Conservation (phyloP, 2,888 invertebrate genomes). For the Epistrophella euchroma region DNA sequence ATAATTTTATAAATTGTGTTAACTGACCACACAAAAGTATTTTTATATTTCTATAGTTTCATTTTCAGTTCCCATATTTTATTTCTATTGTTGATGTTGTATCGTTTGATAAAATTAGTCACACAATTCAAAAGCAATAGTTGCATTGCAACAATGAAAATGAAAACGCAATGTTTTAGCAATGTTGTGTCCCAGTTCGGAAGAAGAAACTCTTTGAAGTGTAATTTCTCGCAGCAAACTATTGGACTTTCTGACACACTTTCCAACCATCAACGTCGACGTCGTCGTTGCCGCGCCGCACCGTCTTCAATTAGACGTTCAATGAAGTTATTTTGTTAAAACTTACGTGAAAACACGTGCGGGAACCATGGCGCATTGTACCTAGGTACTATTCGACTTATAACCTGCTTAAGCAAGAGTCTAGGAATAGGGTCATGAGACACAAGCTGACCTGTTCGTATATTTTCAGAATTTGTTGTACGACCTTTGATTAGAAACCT, state of each 20-base stretch:
- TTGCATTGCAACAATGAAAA: slow-evolving; percentile 57
- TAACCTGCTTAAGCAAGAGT: slow-evolving; percentile 31
- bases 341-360: slow-evolving; percentile 67
- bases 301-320: neutral
- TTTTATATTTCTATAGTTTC: slow-evolving; percentile 6
- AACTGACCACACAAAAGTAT: slow-evolving; percentile 36
- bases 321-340: slow-evolving; percentile 42
- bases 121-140: slow-evolving; percentile 33
- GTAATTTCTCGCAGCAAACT: slow-evolving; percentile 60
- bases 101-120: slow-evolving; percentile 35
- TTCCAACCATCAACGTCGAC: slow-evolving; percentile 44
- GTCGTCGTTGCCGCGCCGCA: neutral
- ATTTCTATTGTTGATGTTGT: slow-evolving; percentile 1
- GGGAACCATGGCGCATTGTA: slow-evolving; percentile 42
- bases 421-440: slow-evolving; percentile 52
- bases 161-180: slow-evolving; percentile 26
- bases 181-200: slow-evolving; percentile 6
- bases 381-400: slow-evolving; percentile 25
- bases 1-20: neutral
- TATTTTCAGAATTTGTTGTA: neutral
- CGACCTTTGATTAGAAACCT: slow-evolving; percentile 48
- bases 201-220: slow-evolving; percentile 54
- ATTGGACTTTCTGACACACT: slow-evolving; percentile 60
- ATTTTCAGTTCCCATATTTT: slow-evolving; percentile 41
- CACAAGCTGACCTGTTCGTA: slow-evolving; percentile 35